These are phyloP conservation scores for Microvelia longipes DNA, from an alignment of 1,140 invertebrate species.

Conservation along the genomic window DNA sequence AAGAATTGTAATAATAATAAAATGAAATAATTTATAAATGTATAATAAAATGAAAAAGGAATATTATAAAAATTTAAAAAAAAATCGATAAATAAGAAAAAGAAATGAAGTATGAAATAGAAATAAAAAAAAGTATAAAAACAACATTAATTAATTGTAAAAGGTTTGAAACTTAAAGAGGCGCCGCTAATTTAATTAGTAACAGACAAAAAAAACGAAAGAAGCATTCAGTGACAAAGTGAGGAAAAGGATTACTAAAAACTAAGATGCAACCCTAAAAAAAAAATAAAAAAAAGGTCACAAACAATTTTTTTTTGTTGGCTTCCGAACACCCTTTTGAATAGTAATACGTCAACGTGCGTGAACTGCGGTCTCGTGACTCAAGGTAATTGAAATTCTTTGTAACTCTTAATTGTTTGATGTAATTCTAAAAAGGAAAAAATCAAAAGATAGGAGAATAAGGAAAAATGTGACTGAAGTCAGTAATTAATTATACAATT, in stretches of 20 bases:
- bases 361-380: background rate
- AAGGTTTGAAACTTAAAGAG: background rate
- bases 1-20: no score
- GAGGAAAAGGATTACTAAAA: no score
- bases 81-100: background rate
- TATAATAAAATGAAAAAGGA: no score
- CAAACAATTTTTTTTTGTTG: background rate
- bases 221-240: background rate
- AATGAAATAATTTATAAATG: no score
- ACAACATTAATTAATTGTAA: background rate
- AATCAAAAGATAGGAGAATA: no score
- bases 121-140: no score
- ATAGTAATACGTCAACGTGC: background rate
- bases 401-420: background rate
- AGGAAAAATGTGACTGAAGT: no score
- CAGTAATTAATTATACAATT: no score
- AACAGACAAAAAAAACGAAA: background rate
- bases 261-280: no score
- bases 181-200: background rate
- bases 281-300: background rate
- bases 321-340: background rate
- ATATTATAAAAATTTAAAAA: no score
- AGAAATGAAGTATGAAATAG: no score
- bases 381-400: background rate
- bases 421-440: no score